Percentiles rank a stretch among this genome's conserved stretches.
These are phyloP conservation scores for Himalopsyche japonica DNA, from an alignment of 2,888 invertebrate genomes.

Conservation along the genomic window DNA sequence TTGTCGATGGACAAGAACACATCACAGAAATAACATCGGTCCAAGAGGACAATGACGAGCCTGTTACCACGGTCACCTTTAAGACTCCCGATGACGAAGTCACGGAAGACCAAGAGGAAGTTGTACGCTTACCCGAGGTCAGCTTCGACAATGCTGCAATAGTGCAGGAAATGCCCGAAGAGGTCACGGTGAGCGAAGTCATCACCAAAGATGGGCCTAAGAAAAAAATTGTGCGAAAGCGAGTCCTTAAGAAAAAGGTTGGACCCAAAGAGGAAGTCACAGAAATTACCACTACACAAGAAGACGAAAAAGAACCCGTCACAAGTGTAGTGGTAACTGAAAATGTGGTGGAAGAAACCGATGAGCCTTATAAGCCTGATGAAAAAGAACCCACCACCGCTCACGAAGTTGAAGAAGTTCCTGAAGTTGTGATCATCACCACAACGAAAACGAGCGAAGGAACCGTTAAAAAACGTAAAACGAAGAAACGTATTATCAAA, in stretches of 20 bases:
- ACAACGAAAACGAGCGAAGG: constrained; percentile 43
- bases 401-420: constrained; percentile 38
- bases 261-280: constrained; percentile 51
- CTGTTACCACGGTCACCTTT: no score
- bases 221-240: constrained; percentile 48
- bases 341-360: constrained; percentile 41
- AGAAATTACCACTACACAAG: constrained; percentile 47
- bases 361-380: constrained; percentile 41
- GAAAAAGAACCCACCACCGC: constrained; percentile 42
- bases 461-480: constrained; percentile 31
- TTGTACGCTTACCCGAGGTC: constrained; percentile 31
- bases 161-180: constrained; percentile 7
- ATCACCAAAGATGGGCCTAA: constrained; percentile 17
- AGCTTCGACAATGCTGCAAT: constrained; percentile 42
- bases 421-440: constrained; percentile 44
- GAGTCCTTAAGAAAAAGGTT: constrained; percentile 48
- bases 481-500: constrained; percentile 44
- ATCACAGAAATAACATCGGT: no score
- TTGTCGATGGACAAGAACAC: not conserved
- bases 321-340: constrained; percentile 43
- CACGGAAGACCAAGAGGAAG: constrained; percentile 40
- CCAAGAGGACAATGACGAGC: no score
- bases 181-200: constrained; percentile 42
- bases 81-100: constrained; percentile 27
- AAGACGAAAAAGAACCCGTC: constrained; percentile 44